Conservation (phyloP, 2,113 vertebrate species). For the Sigmodon hispidus region DNA sequence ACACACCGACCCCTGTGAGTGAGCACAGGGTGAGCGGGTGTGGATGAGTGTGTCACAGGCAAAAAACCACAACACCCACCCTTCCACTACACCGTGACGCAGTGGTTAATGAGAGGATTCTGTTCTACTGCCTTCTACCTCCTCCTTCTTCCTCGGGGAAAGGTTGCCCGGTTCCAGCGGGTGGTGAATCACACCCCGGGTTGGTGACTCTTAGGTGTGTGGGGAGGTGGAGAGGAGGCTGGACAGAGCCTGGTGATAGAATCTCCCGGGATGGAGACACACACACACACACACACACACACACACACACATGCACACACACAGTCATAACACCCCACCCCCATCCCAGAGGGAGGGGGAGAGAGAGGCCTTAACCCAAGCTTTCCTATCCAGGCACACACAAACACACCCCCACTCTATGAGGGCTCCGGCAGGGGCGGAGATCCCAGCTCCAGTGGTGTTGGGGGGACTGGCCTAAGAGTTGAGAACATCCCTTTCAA, state of each 20-base stretch:
- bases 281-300: slow-evolving; percentile 77
- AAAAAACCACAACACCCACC: slow-evolving; percentile 81
- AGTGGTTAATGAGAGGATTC: slow-evolving; percentile 83
- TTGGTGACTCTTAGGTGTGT: slow-evolving; percentile 82
- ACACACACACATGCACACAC: slow-evolving; percentile 74
- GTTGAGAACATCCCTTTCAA: slow-evolving; percentile 66
- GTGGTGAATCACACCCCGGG: slow-evolving; percentile 82
- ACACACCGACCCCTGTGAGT: slow-evolving; percentile 78
- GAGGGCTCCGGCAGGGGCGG: slow-evolving; percentile 34
- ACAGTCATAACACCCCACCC: slow-evolving; percentile 78
- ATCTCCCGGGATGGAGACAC: slow-evolving; percentile 73
- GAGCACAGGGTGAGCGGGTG: slow-evolving; percentile 80
- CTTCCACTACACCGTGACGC: slow-evolving; percentile 83
- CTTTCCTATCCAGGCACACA: slow-evolving; percentile 59
- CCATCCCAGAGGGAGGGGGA: slow-evolving; percentile 79
- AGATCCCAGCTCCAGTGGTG: slow-evolving; percentile 52
- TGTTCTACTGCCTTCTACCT: slow-evolving; percentile 81
- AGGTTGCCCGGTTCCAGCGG: slow-evolving; percentile 80
- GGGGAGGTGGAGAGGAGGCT: slow-evolving; percentile 74
- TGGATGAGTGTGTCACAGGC: slow-evolving; percentile 82
- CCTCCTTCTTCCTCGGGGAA: slow-evolving; percentile 82
- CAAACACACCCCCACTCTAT: slow-evolving; percentile 52
- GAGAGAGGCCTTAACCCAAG: slow-evolving; percentile 76
- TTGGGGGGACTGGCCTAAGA: slow-evolving; percentile 57
- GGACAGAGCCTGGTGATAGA: slow-evolving; percentile 79